Base-by-base conservation (phyloP, 2,797 vertebrate species). In the Centropyge bicolor region DNA sequence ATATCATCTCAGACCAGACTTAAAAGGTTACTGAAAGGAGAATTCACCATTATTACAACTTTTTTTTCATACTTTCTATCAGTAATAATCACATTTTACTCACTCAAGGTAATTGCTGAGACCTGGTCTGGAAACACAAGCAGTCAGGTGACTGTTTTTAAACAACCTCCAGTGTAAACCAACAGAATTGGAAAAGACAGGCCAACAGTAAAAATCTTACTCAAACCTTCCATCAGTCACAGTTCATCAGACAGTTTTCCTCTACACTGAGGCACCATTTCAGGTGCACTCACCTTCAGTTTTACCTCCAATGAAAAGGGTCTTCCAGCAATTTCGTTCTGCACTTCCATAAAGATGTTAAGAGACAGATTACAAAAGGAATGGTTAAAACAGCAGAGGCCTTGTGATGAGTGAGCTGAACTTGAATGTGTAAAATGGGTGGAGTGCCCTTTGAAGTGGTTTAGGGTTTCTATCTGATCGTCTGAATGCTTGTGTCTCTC, bases 391-490 rank as follows among this genome's bases (percentile, higher is more conserved):
- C 27, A 2, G 27, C 27, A 31, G 27, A 31, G 27, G 27, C 4
- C 27, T 31, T 31, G 38, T 11, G 13, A 45, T 45, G 12, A 45
- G 43, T 13, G 43, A 45, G 14, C 43, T 45, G 55, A 11, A 57
- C 8, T 10, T 35, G 8, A 19, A 19, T 35, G 4, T 40, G 49
- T 48, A 36, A 69, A 31, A 71, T 43, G 12, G 41, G 12, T 43
- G 41, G 27, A 31, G 55, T 20, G 22, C 10, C 55, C 14, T 19
- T 40, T 51, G 17, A 68, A 65, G 17, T 64, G 19, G 5, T 70
- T 55, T 35, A 45, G n/a, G 49, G 59, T 76, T 76, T n/a, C 36
- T 16, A n/a, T 63, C 35, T 48, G 68, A 38, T 65, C 12, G 14
- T 35, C 70, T 43, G 24, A 48, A n/a, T n/a, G 41, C 49, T 69